Conservation (phyloP, 1,140 invertebrate genomes). For the Drosophila guanche region DNA sequence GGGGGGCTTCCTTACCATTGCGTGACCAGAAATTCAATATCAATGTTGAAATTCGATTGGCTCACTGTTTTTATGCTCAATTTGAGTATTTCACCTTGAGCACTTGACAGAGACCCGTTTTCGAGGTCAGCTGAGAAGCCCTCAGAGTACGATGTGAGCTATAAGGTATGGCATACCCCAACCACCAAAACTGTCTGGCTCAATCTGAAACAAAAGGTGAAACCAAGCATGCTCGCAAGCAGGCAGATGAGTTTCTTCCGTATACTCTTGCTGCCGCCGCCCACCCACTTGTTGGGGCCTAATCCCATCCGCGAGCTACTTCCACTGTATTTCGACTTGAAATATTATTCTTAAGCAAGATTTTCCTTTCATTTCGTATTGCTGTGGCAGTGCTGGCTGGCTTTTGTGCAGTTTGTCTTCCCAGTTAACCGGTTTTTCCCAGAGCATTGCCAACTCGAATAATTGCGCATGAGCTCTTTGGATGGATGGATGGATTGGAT, state of each 20-base stretch:
- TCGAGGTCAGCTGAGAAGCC: slow-evolving; percentile 10
- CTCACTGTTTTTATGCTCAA: slow-evolving; percentile 16
- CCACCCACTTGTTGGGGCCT: slow-evolving; percentile 34
- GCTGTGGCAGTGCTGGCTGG: not conserved
- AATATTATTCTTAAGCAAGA: slow-evolving; percentile 41
- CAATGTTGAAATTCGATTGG: slow-evolving; percentile 25
- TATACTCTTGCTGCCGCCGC: slow-evolving; percentile 14
- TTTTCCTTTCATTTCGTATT: slow-evolving; percentile 40
- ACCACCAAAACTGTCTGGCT: not conserved
- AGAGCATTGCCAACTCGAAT: slow-evolving; percentile 20
- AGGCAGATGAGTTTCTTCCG: slow-evolving; percentile 24
- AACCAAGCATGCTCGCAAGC: slow-evolving; percentile 8
- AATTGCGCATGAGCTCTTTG: slow-evolving; percentile 41
- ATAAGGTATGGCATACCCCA: too few species aligned
- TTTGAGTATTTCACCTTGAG: slow-evolving; percentile 42
- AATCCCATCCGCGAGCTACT: slow-evolving; percentile 1
- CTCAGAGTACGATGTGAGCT: slow-evolving; percentile 8
- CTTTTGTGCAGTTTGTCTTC: slow-evolving; percentile 5
- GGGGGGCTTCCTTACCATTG: not conserved
- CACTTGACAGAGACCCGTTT: slow-evolving; percentile 11
- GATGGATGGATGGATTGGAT: slow-evolving; percentile 4
- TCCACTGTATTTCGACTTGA: slow-evolving; percentile 3
- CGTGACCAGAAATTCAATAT: slow-evolving; percentile 8
- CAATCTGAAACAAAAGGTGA: slow-evolving; percentile 25
- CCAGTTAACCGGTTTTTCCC: slow-evolving; percentile 40